phyloP scores from a whole-genome alignment of 23 tunicate genomes.

The Aplidium turbinatum region DNA sequence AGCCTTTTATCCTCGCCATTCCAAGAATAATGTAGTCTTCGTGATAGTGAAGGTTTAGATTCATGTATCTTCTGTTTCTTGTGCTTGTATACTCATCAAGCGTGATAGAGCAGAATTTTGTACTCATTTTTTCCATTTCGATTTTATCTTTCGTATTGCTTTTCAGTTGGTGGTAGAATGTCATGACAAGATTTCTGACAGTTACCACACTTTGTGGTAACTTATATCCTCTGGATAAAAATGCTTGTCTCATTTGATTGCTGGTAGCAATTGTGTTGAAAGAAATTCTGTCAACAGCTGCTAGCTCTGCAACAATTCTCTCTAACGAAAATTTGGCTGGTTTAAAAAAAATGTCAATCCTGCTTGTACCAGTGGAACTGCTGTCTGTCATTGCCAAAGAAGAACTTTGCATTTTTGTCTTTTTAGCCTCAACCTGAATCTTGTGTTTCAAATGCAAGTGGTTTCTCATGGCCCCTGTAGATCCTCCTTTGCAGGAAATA shows the following conservation, averaged over 20 bases:
- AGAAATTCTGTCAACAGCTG: slow-evolving; percentile 60
- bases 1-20: slow-evolving; percentile 48
- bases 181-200: slow-evolving; percentile 54
- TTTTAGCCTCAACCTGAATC: slow-evolving; percentile 40
- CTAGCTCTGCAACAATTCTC: slow-evolving; percentile 41
- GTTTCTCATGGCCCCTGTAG: slow-evolving; percentile 66
- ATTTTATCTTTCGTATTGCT: slow-evolving; percentile 45
- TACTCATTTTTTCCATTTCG: slow-evolving; percentile 38
- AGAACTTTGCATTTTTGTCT: no score
- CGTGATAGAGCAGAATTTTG: slow-evolving; percentile 48
- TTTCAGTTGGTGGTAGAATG: slow-evolving; percentile 50
- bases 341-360: slow-evolving; percentile 3
- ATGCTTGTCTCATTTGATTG: slow-evolving; percentile 45
- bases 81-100: slow-evolving; percentile 48
- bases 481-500: slow-evolving; percentile 54
- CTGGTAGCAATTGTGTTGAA: slow-evolving; percentile 50
- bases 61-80: slow-evolving; percentile 50
- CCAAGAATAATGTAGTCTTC: slow-evolving; percentile 40
- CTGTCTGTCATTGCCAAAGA: no score
- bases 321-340: slow-evolving; percentile 39
- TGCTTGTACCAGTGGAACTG: background rate
- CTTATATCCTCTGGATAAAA: slow-evolving; percentile 56
- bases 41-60: slow-evolving; percentile 55
- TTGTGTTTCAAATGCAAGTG: slow-evolving; percentile 45
- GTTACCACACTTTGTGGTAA: slow-evolving; percentile 49